A percentile compares a stretch with the other conserved stretches of the same genome.
phyloP scores from a whole-genome alignment of 92 coral and sea anemone species.

The Epizoanthus scotinus region DNA sequence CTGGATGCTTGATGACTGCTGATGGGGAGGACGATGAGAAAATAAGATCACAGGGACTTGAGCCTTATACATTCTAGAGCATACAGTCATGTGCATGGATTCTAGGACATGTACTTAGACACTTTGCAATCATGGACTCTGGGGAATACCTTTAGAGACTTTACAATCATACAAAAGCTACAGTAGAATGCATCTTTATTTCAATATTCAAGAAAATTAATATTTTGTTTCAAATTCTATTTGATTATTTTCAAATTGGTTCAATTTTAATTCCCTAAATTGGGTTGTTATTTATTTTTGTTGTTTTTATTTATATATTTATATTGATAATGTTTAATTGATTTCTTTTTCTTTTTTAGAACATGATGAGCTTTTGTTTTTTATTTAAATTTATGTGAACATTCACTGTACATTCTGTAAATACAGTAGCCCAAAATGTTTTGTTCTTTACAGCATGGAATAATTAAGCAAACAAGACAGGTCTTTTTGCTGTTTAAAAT shows the following conservation, averaged over 20 bases:
- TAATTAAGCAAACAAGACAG: too few species aligned
- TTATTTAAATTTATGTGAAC: too few species aligned
- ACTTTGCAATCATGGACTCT: constrained; percentile 57
- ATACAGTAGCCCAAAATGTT: too few species aligned
- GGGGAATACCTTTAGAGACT: constrained; percentile 61
- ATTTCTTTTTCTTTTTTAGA: too few species aligned
- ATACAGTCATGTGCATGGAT: constrained; percentile 45
- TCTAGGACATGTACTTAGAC: constrained; percentile 34
- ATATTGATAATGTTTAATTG: not conserved
- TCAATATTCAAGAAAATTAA: constrained; percentile 43
- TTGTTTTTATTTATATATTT: constrained; percentile 40
- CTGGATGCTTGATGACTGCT: too few species aligned
- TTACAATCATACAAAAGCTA: constrained; percentile 56
- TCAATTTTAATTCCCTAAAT: not conserved
- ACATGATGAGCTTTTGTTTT: too few species aligned
- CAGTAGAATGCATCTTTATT: constrained; percentile 34
- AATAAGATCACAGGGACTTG: too few species aligned
- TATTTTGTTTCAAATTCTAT: constrained; percentile 27
- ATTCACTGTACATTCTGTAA: too few species aligned
- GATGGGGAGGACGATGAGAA: too few species aligned
- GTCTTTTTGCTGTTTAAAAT: too few species aligned
- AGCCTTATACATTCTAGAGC: too few species aligned
- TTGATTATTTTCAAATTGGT: constrained; percentile 41
- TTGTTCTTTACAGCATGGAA: too few species aligned
- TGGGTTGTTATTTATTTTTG: not conserved